Evolutionary conservation across 2,888 invertebrate genomes (phyloP).

Genomic region (Andricus quercusramuli): DNA sequence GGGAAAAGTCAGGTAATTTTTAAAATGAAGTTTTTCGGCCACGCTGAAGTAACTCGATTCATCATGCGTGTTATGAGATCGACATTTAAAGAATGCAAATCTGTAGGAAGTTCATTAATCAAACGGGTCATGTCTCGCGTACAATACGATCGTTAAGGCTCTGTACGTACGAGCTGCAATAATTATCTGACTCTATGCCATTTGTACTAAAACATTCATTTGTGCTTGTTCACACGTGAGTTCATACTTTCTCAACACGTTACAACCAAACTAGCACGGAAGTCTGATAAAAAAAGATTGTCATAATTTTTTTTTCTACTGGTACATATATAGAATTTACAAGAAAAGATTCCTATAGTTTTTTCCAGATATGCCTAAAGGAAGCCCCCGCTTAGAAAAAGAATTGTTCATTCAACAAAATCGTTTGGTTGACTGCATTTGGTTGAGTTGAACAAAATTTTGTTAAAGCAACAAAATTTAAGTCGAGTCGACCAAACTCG

Average conservation of each 20-base stretch:
- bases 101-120: slow-evolving; percentile 58
- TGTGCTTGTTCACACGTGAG: slow-evolving; percentile 35
- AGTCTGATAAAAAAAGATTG: not conserved
- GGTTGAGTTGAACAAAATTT: too few species aligned
- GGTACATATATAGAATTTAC: not conserved
- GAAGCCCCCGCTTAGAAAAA: too few species aligned
- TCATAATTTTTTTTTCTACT: not conserved
- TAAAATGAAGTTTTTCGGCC: too few species aligned
- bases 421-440: too few species aligned
- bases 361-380: not conserved
- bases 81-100: slow-evolving; percentile 58
- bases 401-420: too few species aligned
- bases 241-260: slow-evolving; percentile 36
- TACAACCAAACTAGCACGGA: slow-evolving; percentile 21
- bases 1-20: too few species aligned
- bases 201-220: slow-evolving; percentile 21
- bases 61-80: slow-evolving; percentile 47
- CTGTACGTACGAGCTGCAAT: slow-evolving; percentile 24
- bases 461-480: too few species aligned
- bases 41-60: not conserved
- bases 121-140: slow-evolving; percentile 42
- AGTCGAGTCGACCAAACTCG: too few species aligned
- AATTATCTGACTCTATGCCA: not conserved
- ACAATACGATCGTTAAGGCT: slow-evolving; percentile 53
- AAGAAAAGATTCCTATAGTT: slow-evolving; percentile 15